phyloP scores from a whole-genome alignment of 2,888 invertebrate species.

The Hemithea aestivaria region DNA sequence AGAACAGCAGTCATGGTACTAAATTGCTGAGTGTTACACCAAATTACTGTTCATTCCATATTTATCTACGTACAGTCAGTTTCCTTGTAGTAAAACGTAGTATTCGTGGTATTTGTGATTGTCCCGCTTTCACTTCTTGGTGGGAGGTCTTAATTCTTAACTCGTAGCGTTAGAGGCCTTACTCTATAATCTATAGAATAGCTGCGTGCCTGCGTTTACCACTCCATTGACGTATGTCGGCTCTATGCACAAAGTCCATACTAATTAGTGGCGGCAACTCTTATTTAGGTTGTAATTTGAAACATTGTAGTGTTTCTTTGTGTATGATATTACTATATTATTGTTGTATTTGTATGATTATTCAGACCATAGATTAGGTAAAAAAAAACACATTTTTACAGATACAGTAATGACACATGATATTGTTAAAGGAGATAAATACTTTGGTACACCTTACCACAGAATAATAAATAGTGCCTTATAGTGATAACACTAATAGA shows the following conservation, averaged over 20 bases:
- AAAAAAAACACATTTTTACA: too few species aligned
- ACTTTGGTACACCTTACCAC: too few species aligned
- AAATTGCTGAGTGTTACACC: conserved; percentile 3
- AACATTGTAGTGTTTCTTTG: too few species aligned
- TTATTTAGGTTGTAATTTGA: conserved; percentile 11
- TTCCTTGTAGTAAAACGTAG: neutral
- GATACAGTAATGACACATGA: too few species aligned
- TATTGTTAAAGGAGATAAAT: too few species aligned
- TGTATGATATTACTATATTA: too few species aligned
- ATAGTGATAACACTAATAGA: too few species aligned
- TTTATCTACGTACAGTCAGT: neutral
- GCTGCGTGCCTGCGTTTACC: too few species aligned
- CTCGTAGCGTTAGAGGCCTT: conserved; percentile 25
- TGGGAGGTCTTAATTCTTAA: conserved; percentile 14
- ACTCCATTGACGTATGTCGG: conserved; percentile 12
- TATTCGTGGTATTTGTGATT: conserved; percentile 1
- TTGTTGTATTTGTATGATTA: too few species aligned
- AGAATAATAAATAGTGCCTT: too few species aligned
- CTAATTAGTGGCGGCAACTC: conserved; percentile 6
- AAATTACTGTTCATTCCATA: neutral
- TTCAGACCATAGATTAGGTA: too few species aligned
- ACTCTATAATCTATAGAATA: too few species aligned
- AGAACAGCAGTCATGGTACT: conserved; percentile 12
- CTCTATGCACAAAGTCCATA: conserved; percentile 18
- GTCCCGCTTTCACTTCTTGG: conserved; percentile 22